Percentiles rank a stretch among this genome's conserved stretches.
These are phyloP conservation scores for Pachymerium ferrugineum DNA, from an alignment of 2,888 invertebrate species.

Conservation along the genomic window DNA sequence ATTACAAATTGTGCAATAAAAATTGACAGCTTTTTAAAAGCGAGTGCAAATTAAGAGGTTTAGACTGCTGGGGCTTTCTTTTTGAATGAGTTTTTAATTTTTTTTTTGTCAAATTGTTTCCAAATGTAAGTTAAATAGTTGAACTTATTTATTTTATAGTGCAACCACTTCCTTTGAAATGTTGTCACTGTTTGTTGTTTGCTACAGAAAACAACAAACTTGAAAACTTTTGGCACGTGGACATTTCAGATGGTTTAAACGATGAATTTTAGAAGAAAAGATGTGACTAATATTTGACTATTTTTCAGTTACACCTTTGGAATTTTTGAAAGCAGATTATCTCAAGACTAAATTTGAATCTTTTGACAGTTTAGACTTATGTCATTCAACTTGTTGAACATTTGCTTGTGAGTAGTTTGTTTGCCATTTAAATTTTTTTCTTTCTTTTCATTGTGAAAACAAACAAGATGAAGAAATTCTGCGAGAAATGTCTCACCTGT, in stretches of 20 bases:
- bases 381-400: no score
- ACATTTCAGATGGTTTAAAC: no score
- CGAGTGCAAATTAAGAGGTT: neutral
- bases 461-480: slow-evolving; percentile 9
- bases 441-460: neutral
- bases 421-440: neutral
- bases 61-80: neutral
- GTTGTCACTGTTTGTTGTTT: neutral
- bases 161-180: neutral
- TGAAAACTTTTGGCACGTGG: neutral
- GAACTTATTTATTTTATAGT: neutral
- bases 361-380: no score
- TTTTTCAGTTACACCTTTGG: no score
- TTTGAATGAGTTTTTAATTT: no score
- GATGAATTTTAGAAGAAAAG: no score
- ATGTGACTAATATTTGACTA: no score
- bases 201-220: neutral
- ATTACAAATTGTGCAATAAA: neutral
- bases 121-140: neutral
- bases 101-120: neutral
- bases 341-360: no score
- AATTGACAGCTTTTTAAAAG: neutral
- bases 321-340: no score
- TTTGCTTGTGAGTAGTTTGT: neutral
- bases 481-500: neutral